Base-by-base conservation (phyloP, 2,888 invertebrate genomes). In the Plebejus anna region DNA sequence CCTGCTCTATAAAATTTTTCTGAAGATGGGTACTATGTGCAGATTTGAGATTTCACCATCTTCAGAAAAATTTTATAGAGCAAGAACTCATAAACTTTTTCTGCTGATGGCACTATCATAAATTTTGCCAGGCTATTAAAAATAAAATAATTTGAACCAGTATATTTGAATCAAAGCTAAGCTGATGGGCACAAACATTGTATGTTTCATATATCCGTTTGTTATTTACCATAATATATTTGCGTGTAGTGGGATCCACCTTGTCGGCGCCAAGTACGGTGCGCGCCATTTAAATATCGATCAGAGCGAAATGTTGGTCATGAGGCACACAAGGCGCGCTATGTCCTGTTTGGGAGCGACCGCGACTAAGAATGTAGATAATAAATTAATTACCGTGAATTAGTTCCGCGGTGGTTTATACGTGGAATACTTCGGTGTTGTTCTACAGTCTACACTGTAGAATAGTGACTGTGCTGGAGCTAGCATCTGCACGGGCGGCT, bases 381-480 rank as follows among this genome's bases (percentile, higher is more conserved):
- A n/a, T 71, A 66, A 28, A 47, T 47, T 47, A 72, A 22, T 13
- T 72, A 7, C 47, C 0, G 36, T 22, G 42, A 71, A 71, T 42
- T 72, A 72, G 72, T 72, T 72, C 72, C 72, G 42, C 47, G 22
- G 38, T 71, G 22, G 72, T 72, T 51, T 22, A 47, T 47, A 47
- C 22, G 9, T 22, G 4, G 66, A 66, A 66, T 66, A 22, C 5
- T 13, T 36, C 32, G 13, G 13, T 13, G 13, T 0, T 36, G 66
- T 16, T 66, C 9, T 61, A 28, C 9, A 57, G 3, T 22, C 22
- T 22, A 22, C 22, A 22, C 22, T 51, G 47, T 51, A 13, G 51
- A 51, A 7, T 7, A 42, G 1, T 6, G 38, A 38, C 6, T 38
- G 42, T 42, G 38, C 42, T 7, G 42, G 42, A 42, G 42, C 42